phyloP scores from a whole-genome alignment of 2,113 vertebrate species.

The human region DNA sequence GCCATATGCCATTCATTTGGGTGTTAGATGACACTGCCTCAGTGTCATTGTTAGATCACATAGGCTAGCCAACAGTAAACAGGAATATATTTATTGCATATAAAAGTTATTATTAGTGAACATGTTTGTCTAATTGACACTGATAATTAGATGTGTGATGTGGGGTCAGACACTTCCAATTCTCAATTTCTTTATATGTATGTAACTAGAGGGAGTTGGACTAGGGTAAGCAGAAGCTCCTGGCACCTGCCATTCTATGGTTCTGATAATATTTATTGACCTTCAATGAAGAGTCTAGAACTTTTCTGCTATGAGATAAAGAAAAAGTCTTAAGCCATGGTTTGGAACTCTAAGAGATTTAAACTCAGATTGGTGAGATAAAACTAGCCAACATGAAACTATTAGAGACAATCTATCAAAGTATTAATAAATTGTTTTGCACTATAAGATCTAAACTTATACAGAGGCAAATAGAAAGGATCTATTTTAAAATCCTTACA shows the following conservation, averaged over 20 bases:
- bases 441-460: not conserved
- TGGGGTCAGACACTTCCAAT: not conserved
- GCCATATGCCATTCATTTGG: not conserved
- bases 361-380: not conserved
- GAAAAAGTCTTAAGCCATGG: not conserved
- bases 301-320: not conserved
- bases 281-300: not conserved
- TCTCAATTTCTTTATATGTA: not conserved
- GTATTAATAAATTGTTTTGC: conserved; percentile 33
- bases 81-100: not conserved
- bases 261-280: not conserved
- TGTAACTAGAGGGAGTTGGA: not conserved
- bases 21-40: not conserved
- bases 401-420: not conserved
- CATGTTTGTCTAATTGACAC: not conserved
- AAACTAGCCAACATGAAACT: not conserved
- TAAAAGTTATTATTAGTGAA: not conserved
- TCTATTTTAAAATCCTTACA: conserved; percentile 34
- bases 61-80: not conserved
- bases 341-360: not conserved
- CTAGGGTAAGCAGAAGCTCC: not conserved
- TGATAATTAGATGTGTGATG: not conserved
- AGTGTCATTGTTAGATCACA: not conserved
- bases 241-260: not conserved
- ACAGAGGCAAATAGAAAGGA: not conserved